A percentile compares a stretch with the other conserved stretches of the same genome.
Conservation (phyloP, 1,140 invertebrate species). For the Marisa cornuarietis region DNA sequence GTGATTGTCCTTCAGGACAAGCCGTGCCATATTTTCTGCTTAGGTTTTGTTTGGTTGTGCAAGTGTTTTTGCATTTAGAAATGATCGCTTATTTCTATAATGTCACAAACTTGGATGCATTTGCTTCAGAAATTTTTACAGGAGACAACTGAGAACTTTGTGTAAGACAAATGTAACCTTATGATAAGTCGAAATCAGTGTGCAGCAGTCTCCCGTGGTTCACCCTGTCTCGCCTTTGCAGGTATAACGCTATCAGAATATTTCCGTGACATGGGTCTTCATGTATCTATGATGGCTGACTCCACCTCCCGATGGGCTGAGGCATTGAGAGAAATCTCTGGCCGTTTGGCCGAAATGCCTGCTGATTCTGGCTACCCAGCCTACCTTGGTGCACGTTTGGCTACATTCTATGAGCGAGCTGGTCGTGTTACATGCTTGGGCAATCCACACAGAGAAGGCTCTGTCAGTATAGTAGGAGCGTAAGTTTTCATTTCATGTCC, state of each 20-base stretch:
- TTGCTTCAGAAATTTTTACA: no score
- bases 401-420: slow-evolving; percentile 99
- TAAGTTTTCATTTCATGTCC: slow-evolving; percentile 53
- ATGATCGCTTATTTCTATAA: no score
- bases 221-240: slow-evolving; percentile 51
- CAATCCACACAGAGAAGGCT: slow-evolving; percentile 97
- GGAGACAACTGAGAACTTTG: no score
- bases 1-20: no score
- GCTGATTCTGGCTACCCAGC: slow-evolving; percentile 98
- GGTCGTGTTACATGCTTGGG: slow-evolving; percentile 96
- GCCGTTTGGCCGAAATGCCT: slow-evolving; percentile 99
- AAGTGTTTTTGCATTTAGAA: no score
- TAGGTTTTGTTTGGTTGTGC: no score
- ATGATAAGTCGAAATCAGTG: no score
- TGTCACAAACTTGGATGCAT: no score
- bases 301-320: slow-evolving; percentile 99
- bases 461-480: slow-evolving; percentile 99
- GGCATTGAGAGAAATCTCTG: slow-evolving; percentile 99
- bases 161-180: no score
- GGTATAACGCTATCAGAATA: slow-evolving; percentile 98
- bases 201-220: no score
- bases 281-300: slow-evolving; percentile 99
- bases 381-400: slow-evolving; percentile 96
- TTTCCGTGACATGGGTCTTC: slow-evolving; percentile 99
- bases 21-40: no score